phyloP scores from a whole-genome alignment of 2,113 vertebrate genomes.

The Holacanthus passer region DNA sequence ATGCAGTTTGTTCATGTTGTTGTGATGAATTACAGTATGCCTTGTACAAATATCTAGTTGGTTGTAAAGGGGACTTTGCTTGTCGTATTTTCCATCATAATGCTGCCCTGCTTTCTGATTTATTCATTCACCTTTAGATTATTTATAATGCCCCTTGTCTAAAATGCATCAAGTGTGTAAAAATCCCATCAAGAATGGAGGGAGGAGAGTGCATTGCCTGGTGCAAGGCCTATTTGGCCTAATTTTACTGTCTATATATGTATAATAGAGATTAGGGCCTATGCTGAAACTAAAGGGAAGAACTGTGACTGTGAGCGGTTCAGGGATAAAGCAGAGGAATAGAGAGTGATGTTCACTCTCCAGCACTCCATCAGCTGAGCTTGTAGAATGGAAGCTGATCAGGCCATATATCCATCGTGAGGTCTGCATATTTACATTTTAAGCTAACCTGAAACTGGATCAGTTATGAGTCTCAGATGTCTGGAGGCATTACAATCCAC shows the following conservation, averaged over 20 bases:
- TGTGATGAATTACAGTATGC: neutral
- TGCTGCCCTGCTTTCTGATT: conserved; percentile 6
- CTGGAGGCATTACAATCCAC: neutral
- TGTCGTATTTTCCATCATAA: conserved; percentile 10
- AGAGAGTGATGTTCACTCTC: conserved; percentile 31
- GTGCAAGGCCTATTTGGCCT: conserved; percentile 1
- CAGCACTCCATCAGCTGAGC: conserved; percentile 55
- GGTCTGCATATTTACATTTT: conserved; percentile 17
- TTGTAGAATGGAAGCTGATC: conserved; percentile 46
- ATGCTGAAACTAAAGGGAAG: conserved; percentile 6
- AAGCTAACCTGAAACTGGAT: conserved; percentile 14
- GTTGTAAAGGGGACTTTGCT: neutral
- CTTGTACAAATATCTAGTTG: neutral
- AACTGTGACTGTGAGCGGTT: conserved; percentile 9
- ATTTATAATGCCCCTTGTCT: conserved; percentile 42
- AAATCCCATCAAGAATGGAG: conserved; percentile 2
- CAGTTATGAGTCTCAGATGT: neutral
- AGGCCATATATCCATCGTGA: conserved; percentile 12
- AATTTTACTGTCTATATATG: neutral
- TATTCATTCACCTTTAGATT: conserved; percentile 44
- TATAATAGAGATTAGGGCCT: neutral
- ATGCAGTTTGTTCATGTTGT: neutral
- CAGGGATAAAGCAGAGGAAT: conserved; percentile 22
- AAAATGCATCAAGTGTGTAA: conserved; percentile 7
- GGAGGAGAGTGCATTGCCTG: neutral